phyloP scores from a whole-genome alignment of 2,113 vertebrate genomes.

The Charadrius vociferus region DNA sequence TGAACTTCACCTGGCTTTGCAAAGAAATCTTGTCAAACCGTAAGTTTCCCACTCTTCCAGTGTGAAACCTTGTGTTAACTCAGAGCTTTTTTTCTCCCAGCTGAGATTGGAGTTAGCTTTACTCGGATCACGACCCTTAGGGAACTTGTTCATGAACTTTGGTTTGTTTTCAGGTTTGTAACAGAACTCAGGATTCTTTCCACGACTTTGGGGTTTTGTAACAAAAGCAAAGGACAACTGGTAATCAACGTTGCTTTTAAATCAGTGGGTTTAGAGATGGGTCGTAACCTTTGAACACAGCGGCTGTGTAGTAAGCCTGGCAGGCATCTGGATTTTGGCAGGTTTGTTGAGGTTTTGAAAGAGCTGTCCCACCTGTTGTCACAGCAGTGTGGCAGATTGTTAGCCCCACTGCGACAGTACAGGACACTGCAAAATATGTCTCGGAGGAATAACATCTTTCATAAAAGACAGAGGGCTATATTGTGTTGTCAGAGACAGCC shows the following conservation, averaged over 20 bases:
- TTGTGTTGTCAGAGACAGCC: not conserved
- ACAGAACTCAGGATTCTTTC: not conserved
- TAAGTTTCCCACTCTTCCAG: not conserved
- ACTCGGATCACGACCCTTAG: not conserved
- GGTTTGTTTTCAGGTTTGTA: not conserved
- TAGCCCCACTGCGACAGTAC: not conserved
- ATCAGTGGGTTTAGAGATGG: not conserved
- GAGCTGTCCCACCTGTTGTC: conserved; percentile 27
- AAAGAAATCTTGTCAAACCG: conserved; percentile 15
- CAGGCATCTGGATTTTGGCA: not conserved
- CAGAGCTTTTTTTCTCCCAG: not conserved
- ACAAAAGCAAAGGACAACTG: not conserved
- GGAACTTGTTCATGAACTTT: not conserved
- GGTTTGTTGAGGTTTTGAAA: not conserved
- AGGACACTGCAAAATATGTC: not conserved
- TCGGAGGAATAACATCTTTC: not conserved
- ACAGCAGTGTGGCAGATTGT: not conserved
- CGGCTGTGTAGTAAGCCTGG: not conserved
- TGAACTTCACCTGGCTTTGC: conserved; percentile 45
- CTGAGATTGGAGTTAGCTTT: not conserved
- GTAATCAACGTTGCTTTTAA: not conserved
- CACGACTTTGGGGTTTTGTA: not conserved
- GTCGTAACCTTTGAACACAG: not conserved
- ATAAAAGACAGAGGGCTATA: not conserved
- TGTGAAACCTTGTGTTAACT: not conserved